Percentiles rank a stretch among this genome's conserved stretches.
Evolutionary conservation across 2,888 invertebrate genomes (phyloP).

Genomic region (Pimpla rufipes): DNA sequence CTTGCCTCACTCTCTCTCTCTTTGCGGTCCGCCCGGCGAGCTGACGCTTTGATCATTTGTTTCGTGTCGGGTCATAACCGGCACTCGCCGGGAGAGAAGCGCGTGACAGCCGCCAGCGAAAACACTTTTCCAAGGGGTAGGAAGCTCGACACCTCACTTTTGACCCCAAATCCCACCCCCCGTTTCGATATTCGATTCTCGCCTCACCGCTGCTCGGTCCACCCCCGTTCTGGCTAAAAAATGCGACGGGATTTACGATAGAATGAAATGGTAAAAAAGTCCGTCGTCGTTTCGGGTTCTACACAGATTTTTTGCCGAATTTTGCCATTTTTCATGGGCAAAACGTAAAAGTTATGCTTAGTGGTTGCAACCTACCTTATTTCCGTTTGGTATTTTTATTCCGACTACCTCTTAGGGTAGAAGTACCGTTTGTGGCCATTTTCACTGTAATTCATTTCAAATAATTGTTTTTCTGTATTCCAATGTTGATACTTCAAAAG

Average conservation of each 20-base stretch:
- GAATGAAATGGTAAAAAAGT: too few species aligned
- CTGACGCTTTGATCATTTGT: constrained; percentile 80
- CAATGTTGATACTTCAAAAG: too few species aligned
- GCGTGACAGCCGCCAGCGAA: constrained; percentile 73
- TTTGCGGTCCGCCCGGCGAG: constrained; percentile 75
- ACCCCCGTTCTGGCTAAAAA: neutral
- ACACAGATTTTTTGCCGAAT: neutral
- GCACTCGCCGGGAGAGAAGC: constrained; percentile 73
- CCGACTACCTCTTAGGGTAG: too few species aligned
- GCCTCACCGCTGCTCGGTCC: constrained; percentile 42
- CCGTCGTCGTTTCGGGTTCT: too few species aligned
- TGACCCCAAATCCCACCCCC: constrained; percentile 42
- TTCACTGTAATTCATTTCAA: too few species aligned
- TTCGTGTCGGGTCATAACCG: constrained; percentile 77
- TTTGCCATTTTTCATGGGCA: constrained; percentile 9
- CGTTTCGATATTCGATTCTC: constrained; percentile 57
- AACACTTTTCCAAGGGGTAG: constrained; percentile 75
- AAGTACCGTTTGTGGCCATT: too few species aligned
- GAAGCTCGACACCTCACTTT: constrained; percentile 66
- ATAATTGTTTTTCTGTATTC: too few species aligned
- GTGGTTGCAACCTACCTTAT: too few species aligned
- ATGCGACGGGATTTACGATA: too few species aligned
- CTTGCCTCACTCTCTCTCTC: constrained; percentile 3
- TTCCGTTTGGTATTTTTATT: too few species aligned
- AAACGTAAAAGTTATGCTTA: too few species aligned